Conservation (phyloP, 2,113 vertebrate genomes). For the Thunnus thynnus region DNA sequence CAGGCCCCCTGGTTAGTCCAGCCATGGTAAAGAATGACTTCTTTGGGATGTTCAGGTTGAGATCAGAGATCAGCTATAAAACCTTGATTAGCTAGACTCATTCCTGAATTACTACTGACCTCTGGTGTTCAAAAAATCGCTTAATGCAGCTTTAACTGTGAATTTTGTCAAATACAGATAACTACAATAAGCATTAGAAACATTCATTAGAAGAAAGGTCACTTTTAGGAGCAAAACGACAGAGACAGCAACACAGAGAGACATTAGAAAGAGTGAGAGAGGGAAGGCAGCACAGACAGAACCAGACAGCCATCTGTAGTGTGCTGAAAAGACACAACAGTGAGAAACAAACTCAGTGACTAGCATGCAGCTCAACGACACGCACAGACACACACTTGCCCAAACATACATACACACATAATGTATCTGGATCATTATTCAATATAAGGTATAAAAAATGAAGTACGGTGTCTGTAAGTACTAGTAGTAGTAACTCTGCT, state of each 20-base stretch:
- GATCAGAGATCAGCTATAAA: not conserved
- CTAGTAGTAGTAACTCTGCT: no score
- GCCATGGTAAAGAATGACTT: not conserved
- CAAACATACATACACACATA: conserved; percentile 8
- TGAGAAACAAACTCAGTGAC: conserved; percentile 41
- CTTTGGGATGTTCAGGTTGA: not conserved
- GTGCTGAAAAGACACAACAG: conserved; percentile 54
- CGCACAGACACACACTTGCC: conserved; percentile 31
- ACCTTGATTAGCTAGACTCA: not conserved
- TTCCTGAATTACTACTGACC: not conserved
- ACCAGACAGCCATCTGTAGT: conserved; percentile 42
- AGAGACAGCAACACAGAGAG: conserved; percentile 38
- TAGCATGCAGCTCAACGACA: conserved; percentile 12
- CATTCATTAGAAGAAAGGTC: conserved; percentile 7
- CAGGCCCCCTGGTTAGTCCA: not conserved
- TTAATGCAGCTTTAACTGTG: conserved; percentile 53
- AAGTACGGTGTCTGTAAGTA: not conserved
- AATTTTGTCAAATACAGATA: not conserved
- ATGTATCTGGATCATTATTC: not conserved
- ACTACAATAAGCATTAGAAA: not conserved
- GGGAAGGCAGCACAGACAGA: conserved; percentile 25
- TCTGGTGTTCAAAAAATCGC: not conserved
- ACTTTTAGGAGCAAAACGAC: not conserved
- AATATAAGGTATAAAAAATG: not conserved
- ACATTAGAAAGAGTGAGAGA: conserved; percentile 14